A percentile compares a stretch with the other conserved stretches of the same genome.
These are phyloP conservation scores for Erebia palarica DNA, from an alignment of 2,888 invertebrate species.

Conservation along the genomic window DNA sequence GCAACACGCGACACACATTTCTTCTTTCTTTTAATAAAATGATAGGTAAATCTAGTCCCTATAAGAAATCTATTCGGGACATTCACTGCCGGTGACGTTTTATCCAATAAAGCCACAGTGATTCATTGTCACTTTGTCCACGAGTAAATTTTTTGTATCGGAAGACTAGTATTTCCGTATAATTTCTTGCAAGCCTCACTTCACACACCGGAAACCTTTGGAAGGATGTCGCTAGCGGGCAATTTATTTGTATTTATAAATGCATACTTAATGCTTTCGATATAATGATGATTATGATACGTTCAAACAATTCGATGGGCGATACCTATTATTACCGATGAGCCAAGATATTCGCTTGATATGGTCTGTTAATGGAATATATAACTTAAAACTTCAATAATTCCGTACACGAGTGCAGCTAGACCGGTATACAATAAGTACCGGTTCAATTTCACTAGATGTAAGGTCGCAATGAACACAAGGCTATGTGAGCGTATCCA, in stretches of 20 bases:
- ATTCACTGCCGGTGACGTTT: constrained; percentile 36
- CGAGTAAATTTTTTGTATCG: constrained; percentile 58
- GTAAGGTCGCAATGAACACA: constrained; percentile 71
- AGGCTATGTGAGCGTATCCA: constrained; percentile 71
- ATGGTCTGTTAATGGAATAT: constrained; percentile 45
- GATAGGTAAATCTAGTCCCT: not conserved
- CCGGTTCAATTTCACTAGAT: constrained; percentile 77
- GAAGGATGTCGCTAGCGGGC: constrained; percentile 46
- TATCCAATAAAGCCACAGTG: constrained; percentile 43
- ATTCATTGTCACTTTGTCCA: constrained; percentile 54
- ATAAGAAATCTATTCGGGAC: constrained; percentile 5
- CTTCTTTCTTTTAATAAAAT: constrained; percentile 1
- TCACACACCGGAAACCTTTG: constrained; percentile 53
- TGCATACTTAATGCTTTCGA: constrained; percentile 4
- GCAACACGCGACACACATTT: not conserved
- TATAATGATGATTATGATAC: not conserved
- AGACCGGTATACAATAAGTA: constrained; percentile 54
- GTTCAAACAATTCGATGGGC: not conserved
- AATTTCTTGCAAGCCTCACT: constrained; percentile 53
- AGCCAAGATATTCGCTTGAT: not conserved
- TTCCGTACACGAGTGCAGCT: constrained; percentile 51
- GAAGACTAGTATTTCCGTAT: constrained; percentile 61
- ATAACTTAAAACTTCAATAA: constrained; percentile 51
- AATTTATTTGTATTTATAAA: constrained; percentile 18
- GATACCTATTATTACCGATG: not conserved